Conservation (phyloP, 2,797 vertebrate species). For the Epinephelus malabaricus region DNA sequence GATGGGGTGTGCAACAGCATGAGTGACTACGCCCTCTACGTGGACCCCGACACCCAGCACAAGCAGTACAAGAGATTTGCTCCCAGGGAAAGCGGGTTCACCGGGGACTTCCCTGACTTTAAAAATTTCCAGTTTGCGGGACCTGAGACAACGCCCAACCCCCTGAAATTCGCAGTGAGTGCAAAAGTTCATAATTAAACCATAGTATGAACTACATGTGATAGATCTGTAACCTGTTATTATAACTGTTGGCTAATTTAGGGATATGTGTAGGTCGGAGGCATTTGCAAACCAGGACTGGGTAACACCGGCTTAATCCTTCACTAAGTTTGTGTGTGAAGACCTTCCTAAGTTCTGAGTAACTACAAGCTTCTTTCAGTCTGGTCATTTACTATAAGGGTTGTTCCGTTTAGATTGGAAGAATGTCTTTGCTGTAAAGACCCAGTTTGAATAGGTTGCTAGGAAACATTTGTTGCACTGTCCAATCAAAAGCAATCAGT, state of each 20-base stretch:
- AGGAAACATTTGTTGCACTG: neutral
- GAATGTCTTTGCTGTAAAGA: neutral
- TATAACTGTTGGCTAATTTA: neutral
- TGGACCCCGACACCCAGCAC: slow-evolving; percentile 82
- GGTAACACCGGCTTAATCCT: too few species aligned
- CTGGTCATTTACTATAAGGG: too few species aligned
- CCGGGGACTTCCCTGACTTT: slow-evolving; percentile 80
- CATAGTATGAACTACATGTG: neutral
- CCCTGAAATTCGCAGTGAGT: slow-evolving; percentile 90
- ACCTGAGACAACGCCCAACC: slow-evolving; percentile 80
- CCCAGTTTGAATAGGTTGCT: neutral
- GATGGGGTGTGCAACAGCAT: slow-evolving; percentile 87
- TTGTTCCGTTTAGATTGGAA: neutral
- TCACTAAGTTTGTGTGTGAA: neutral
- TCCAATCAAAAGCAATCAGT: neutral
- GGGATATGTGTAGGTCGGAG: neutral
- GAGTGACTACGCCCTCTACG: slow-evolving; percentile 87
- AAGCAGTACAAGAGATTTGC: slow-evolving; percentile 86
- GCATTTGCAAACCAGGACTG: neutral
- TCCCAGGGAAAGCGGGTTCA: slow-evolving; percentile 73
- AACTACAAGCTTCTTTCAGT: neutral
- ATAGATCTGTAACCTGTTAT: neutral
- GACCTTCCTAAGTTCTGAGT: neutral
- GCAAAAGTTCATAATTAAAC: neutral
- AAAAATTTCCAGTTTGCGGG: slow-evolving; percentile 86